phyloP scores from a whole-genome alignment of 92 coral and sea anemone species.

The Isaurus tuberculatus region DNA sequence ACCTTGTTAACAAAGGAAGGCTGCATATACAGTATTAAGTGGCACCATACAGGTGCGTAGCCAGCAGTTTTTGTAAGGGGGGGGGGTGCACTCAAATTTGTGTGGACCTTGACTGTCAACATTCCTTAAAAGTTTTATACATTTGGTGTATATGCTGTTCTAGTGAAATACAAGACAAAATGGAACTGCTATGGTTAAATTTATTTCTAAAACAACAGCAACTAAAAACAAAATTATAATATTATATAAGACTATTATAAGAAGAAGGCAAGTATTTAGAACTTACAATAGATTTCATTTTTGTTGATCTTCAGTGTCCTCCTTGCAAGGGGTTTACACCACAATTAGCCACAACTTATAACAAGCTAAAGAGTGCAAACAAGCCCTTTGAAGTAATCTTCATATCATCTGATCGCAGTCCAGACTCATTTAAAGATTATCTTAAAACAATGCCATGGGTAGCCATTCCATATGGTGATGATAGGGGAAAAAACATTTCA shows the following conservation, averaged over 20 bases:
- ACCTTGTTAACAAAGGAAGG: no score
- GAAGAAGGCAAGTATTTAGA: background rate
- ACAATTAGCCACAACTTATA: conserved; percentile 67
- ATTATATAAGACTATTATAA: no score
- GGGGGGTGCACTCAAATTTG: no score
- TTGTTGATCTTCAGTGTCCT: conserved; percentile 83
- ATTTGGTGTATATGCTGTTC: no score
- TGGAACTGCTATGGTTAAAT: no score
- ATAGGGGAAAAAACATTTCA: conserved; percentile 54
- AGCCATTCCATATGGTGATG: conserved; percentile 73
- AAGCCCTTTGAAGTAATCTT: conserved; percentile 88
- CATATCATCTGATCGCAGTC: conserved; percentile 82
- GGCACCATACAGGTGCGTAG: background rate
- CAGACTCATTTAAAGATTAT: conserved; percentile 76
- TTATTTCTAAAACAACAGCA: no score
- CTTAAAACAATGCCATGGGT: conserved; percentile 91
- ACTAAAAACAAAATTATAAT: no score
- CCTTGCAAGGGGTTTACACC: conserved; percentile 96
- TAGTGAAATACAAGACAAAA: no score
- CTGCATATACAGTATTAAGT: no score
- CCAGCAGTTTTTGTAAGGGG: background rate
- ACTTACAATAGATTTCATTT: background rate
- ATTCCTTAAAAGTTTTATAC: no score
- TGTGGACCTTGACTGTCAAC: no score
- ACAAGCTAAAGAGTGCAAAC: conserved; percentile 52